Percentiles rank a stretch among this genome's conserved stretches.
phyloP scores from a whole-genome alignment of 1,140 invertebrate genomes.

The Leptinotarsa lineolata region DNA sequence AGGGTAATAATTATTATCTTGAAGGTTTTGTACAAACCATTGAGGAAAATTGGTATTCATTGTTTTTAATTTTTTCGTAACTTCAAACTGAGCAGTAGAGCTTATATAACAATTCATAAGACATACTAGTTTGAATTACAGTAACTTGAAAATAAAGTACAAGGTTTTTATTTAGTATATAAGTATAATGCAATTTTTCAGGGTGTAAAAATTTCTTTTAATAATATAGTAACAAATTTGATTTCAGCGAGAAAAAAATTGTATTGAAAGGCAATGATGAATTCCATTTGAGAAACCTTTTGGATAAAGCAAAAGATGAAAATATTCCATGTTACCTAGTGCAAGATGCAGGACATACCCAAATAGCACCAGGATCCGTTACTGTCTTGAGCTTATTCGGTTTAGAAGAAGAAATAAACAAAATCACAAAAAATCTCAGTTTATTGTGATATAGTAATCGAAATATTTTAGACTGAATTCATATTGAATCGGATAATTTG shows the following conservation, averaged over 20 bases:
- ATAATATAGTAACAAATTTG: neutral
- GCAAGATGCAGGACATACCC: conserved; percentile 67
- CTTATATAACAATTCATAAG: too few relatives aligned
- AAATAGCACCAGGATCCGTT: conserved; percentile 60
- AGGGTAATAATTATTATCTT: too few relatives aligned
- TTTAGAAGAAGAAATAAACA: conserved; percentile 56
- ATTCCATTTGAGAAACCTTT: conserved; percentile 61
- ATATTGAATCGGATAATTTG: conserved; percentile 12
- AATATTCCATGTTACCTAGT: conserved; percentile 64
- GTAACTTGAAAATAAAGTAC: too few relatives aligned
- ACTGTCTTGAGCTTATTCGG: conserved; percentile 62
- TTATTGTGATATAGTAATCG: conserved; percentile 47
- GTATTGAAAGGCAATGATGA: conserved; percentile 64
- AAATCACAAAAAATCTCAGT: conserved; percentile 57
- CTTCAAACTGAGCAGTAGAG: too few relatives aligned
- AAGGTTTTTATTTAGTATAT: too few relatives aligned
- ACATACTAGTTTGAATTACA: too few relatives aligned
- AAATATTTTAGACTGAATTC: conserved; percentile 38
- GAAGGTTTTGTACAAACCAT: too few relatives aligned
- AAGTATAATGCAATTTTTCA: too few relatives aligned
- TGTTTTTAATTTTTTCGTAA: too few relatives aligned
- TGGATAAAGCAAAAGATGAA: conserved; percentile 58
- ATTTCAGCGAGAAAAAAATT: conserved; percentile 65
- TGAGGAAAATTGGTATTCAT: too few relatives aligned
- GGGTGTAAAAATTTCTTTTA: too few relatives aligned